Percentiles rank a stretch among this genome's conserved stretches.
Conservation (phyloP, 1,140 invertebrate genomes). For the Caerostris darwini region DNA sequence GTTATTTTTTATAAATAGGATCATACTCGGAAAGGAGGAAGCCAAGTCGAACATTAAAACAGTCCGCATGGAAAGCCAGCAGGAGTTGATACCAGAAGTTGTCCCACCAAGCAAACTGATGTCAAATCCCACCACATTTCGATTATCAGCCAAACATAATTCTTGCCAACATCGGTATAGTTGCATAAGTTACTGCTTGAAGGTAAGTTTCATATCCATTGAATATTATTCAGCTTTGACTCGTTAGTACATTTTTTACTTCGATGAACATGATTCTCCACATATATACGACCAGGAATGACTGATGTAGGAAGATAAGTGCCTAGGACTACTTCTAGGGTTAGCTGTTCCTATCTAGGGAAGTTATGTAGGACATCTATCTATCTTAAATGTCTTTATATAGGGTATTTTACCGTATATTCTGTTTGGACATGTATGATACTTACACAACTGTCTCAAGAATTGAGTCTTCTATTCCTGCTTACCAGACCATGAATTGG, state of each 20-base stretch:
- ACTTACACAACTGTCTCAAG: no score
- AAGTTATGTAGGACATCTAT: no score
- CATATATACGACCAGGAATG: not conserved
- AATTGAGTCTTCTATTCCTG: no score
- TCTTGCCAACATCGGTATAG: constrained; percentile 68
- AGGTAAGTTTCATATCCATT: constrained; percentile 13
- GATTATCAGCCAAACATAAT: constrained; percentile 9
- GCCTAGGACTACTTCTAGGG: no score
- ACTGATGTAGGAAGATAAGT: no score
- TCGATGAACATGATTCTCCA: not conserved
- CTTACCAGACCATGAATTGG: no score
- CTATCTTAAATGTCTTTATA: no score
- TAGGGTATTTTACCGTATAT: no score
- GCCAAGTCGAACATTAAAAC: not conserved
- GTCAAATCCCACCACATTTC: not conserved
- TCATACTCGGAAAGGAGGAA: constrained; percentile 73
- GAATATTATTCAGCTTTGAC: not conserved
- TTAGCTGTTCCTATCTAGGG: no score
- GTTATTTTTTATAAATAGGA: constrained; percentile 34
- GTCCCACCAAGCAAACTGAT: no score
- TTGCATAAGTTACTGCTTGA: constrained; percentile 48
- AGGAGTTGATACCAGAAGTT: no score
- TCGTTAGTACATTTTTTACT: not conserved
- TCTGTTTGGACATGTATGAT: no score
- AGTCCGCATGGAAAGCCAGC: not conserved